These are phyloP conservation scores for Pollenia labialis DNA, from an alignment of 2,888 invertebrate species.

Conservation along the genomic window DNA sequence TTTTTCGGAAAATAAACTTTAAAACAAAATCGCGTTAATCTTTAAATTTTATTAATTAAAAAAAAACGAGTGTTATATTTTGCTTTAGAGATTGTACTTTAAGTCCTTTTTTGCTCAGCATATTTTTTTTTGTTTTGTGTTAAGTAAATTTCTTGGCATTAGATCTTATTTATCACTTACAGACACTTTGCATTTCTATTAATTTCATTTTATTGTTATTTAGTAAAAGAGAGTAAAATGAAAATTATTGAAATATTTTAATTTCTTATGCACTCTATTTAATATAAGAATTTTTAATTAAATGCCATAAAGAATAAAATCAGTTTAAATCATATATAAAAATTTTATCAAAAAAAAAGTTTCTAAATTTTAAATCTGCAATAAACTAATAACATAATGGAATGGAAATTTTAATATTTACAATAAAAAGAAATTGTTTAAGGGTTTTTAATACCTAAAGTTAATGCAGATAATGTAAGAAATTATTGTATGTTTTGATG, in stretches of 20 bases:
- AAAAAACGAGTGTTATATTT: too few species aligned
- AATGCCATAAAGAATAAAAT: conserved; percentile 25
- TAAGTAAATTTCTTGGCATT: neutral
- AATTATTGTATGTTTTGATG: too few species aligned
- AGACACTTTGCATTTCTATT: conserved; percentile 15
- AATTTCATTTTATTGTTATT: conserved; percentile 32
- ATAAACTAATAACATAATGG: too few species aligned
- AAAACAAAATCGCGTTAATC: too few species aligned
- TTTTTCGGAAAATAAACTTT: too few species aligned
- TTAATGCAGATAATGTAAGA: too few species aligned
- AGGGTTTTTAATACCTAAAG: too few species aligned
- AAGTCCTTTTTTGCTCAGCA: neutral
- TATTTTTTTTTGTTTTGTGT: neutral
- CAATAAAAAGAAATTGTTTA: too few species aligned
- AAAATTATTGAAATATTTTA: conserved; percentile 34
- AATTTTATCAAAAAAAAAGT: neutral
- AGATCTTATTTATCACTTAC: conserved; percentile 14
- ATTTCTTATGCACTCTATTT: conserved; percentile 3
- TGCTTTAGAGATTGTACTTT: neutral
- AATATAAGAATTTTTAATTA: conserved; percentile 41
- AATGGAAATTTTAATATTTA: too few species aligned
- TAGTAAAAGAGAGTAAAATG: conserved; percentile 1
- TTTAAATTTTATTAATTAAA: too few species aligned
- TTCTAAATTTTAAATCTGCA: too few species aligned
- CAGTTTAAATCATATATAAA: neutral